These are phyloP conservation scores for Caerostris darwini DNA, from an alignment of 1,140 invertebrate species.

Conservation along the genomic window DNA sequence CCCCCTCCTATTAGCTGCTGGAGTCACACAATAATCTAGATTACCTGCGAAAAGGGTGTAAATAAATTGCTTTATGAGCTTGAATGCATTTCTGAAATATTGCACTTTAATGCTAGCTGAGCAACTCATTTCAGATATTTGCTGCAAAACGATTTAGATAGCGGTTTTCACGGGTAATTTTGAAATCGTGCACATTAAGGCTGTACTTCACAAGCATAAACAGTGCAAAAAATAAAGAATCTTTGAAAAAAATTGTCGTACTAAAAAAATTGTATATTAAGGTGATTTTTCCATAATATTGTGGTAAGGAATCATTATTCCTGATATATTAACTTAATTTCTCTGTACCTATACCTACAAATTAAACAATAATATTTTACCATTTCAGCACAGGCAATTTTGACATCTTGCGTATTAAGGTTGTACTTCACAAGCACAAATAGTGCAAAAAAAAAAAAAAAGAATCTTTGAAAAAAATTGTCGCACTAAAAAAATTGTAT, in stretches of 20 bases:
- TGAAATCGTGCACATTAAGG: not conserved
- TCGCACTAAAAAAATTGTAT: too few relatives aligned
- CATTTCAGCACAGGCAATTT: too few relatives aligned
- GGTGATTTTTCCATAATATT: too few relatives aligned
- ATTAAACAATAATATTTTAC: too few relatives aligned
- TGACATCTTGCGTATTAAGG: too few relatives aligned
- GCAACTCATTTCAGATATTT: not conserved
- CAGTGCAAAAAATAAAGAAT: not conserved
- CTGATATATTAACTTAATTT: too few relatives aligned
- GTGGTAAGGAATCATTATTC: too few relatives aligned
- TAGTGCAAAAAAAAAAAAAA: not conserved
- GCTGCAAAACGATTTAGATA: slow-evolving; percentile 7
- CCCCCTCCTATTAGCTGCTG: not conserved
- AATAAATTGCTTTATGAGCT: slow-evolving; percentile 15
- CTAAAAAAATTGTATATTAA: not conserved
- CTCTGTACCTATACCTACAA: too few relatives aligned
- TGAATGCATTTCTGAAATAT: slow-evolving; percentile 34
- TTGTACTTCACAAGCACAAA: too few relatives aligned
- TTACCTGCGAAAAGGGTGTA: slow-evolving; percentile 26
- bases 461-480: not conserved
- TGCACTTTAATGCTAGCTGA: slow-evolving; percentile 12
- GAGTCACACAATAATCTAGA: slow-evolving; percentile 1
- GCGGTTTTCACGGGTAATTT: not conserved
- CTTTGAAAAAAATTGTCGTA: not conserved
- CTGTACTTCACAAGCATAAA: not conserved